A percentile compares a stretch with the other conserved stretches of the same genome.
phyloP scores from a whole-genome alignment of 2,888 invertebrate genomes.

The Andrena trimmerana region DNA sequence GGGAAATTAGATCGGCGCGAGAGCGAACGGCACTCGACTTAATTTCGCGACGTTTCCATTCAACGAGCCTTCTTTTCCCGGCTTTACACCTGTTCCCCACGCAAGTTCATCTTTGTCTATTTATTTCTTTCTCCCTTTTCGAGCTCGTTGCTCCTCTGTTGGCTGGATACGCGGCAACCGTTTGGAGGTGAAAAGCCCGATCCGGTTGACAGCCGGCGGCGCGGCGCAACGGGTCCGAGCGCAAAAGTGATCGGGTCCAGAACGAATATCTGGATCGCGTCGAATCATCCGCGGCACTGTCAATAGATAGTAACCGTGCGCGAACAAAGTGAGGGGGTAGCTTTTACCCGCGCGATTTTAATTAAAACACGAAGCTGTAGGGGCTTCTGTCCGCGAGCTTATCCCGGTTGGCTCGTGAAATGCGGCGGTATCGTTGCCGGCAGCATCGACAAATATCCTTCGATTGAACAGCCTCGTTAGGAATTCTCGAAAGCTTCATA shows the following conservation, averaged over 20 bases:
- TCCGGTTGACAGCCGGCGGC: conserved; percentile 28
- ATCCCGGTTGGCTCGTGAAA: too few species aligned
- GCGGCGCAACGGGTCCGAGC: background rate
- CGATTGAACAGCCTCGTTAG: too few species aligned
- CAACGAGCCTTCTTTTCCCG: background rate
- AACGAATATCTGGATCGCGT: conserved; percentile 57
- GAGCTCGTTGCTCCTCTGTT: conserved; percentile 13
- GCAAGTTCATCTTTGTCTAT: background rate
- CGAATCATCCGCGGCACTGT: conserved; percentile 61
- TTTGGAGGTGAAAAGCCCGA: conserved; percentile 18
- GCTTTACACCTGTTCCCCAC: background rate
- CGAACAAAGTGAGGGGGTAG: conserved; percentile 5
- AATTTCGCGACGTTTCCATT: conserved; percentile 5
- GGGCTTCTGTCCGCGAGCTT: too few species aligned
- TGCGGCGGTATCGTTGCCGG: too few species aligned
- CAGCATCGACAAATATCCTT: too few species aligned
- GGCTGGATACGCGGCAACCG: conserved; percentile 2
- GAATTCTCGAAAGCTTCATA: too few species aligned
- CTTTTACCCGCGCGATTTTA: conserved; percentile 9
- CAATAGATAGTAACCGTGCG: conserved; percentile 52
- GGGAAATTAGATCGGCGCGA: too few species aligned
- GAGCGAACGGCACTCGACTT: conserved; percentile 24
- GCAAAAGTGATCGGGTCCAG: conserved; percentile 55
- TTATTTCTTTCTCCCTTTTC: conserved; percentile 5
- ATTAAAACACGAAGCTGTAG: conserved; percentile 1